Evolutionary conservation across 2,113 vertebrate genomes (phyloP).

Genomic region (Anas platyrhynchos): DNA sequence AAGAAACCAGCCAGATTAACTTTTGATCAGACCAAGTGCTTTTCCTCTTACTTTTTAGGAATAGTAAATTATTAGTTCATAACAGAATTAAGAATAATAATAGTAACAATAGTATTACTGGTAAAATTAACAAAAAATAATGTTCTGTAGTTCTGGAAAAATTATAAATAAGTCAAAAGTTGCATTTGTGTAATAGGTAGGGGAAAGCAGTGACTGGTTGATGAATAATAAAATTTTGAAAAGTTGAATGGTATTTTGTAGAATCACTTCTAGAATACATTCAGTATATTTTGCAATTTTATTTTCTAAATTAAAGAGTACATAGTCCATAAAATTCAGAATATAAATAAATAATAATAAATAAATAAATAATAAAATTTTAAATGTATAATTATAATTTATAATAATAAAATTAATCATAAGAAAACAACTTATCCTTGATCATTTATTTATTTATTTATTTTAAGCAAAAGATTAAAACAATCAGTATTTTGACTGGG

Average conservation of each 20-base stretch:
- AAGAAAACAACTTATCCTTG: not conserved
- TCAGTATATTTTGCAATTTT: not conserved
- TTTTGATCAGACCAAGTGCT: fast-evolving
- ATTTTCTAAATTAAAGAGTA: not conserved
- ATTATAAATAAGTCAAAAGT: not conserved
- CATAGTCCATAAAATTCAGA: not conserved
- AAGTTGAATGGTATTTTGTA: not conserved
- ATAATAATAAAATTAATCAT: too few species aligned
- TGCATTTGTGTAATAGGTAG: not conserved
- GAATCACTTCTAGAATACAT: not conserved
- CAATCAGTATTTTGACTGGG: not conserved
- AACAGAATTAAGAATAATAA: not conserved
- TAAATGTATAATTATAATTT: not conserved
- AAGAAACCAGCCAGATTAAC: not conserved
- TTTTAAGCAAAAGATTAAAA: not conserved
- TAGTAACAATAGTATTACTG: not conserved
- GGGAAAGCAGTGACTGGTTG: not conserved
- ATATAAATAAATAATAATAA: not conserved
- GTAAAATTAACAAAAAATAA: not conserved
- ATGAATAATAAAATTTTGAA: not conserved
- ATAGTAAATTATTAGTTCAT: not conserved
- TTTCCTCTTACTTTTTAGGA: not conserved
- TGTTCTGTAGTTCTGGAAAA: not conserved
- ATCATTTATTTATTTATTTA: not conserved
- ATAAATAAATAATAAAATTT: fast-evolving